Conservation (phyloP, 2,797 vertebrate genomes). For the Artibeus jamaicensis region DNA sequence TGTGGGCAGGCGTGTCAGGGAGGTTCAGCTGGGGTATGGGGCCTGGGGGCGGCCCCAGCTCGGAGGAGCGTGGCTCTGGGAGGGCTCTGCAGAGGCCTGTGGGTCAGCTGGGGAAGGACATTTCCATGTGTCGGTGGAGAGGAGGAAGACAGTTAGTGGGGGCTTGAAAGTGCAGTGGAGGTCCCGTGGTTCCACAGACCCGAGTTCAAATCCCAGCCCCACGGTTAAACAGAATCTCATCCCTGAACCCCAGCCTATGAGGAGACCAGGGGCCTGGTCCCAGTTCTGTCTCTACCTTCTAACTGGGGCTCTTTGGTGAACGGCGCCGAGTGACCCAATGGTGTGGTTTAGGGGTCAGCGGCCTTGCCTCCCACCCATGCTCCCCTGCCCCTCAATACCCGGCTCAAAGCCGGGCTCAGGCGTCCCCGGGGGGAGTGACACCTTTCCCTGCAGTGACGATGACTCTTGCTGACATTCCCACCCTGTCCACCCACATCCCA, state of each 20-base stretch:
- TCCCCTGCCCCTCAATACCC: accelerated
- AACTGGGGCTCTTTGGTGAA: not conserved
- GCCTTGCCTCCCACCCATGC: accelerated
- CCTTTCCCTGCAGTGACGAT: too few relatives aligned
- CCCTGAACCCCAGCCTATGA: accelerated
- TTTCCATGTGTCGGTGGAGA: not conserved
- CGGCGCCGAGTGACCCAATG: accelerated
- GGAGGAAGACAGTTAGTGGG: not conserved
- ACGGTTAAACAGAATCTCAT: not conserved
- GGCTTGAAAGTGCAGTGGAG: not conserved
- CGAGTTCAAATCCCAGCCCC: not conserved
- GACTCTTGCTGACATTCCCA: not conserved
- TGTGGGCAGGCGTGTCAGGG: accelerated
- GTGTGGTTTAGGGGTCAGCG: accelerated
- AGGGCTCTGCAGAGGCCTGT: not conserved
- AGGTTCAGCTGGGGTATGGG: not conserved
- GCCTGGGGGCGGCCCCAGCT: accelerated
- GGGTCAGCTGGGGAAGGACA: not conserved
- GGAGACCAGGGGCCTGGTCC: not conserved
- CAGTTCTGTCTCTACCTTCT: too few relatives aligned
- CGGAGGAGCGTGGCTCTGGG: not conserved
- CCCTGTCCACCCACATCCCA: not conserved
- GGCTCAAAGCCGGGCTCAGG: not conserved
- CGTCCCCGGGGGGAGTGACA: accelerated
- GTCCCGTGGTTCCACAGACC: not conserved